phyloP scores from a whole-genome alignment of 2,113 vertebrate genomes.

The Lophius piscatorius region DNA sequence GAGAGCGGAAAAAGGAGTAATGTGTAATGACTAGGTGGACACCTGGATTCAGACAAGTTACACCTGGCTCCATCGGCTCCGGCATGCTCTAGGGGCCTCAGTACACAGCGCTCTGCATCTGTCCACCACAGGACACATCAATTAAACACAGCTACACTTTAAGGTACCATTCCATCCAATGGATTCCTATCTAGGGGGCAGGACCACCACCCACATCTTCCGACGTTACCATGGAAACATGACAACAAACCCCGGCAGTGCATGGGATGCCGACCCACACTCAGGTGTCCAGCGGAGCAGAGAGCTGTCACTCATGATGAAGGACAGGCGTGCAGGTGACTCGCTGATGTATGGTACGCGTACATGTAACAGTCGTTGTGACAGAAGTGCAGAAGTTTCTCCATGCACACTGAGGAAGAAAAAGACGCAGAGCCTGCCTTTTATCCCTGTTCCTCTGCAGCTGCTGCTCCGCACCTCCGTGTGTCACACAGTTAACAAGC shows the following conservation, averaged over 20 bases:
- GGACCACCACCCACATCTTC: conserved; percentile 19
- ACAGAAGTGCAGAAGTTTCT: conserved; percentile 4
- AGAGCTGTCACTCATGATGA: conserved; percentile 29
- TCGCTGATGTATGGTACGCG: conserved; percentile 3
- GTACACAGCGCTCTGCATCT: conserved; percentile 44
- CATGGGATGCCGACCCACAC: conserved; percentile 9
- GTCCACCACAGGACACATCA: conserved; percentile 58
- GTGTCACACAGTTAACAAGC: conserved; percentile 16
- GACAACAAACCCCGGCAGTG: conserved; percentile 62
- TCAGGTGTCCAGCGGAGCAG: conserved; percentile 4
- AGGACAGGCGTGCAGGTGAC: conserved; percentile 10
- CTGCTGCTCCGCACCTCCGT: background rate
- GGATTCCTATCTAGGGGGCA: conserved; percentile 42
- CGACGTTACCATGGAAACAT: conserved; percentile 45
- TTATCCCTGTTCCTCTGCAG: too few relatives aligned
- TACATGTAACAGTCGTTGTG: background rate
- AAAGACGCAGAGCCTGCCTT: conserved; percentile 9
- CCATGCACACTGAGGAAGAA: conserved; percentile 32
- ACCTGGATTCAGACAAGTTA: conserved; percentile 64
- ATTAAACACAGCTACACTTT: conserved; percentile 32
- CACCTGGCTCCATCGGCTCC: conserved; percentile 72
- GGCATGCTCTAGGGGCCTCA: conserved; percentile 62
- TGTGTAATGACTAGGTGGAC: conserved; percentile 67
- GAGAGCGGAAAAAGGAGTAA: conserved; percentile 63
- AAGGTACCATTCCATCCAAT: conserved; percentile 21